These are phyloP conservation scores for Hyposoter didymator DNA, from an alignment of 2,888 invertebrate genomes.

Conservation along the genomic window DNA sequence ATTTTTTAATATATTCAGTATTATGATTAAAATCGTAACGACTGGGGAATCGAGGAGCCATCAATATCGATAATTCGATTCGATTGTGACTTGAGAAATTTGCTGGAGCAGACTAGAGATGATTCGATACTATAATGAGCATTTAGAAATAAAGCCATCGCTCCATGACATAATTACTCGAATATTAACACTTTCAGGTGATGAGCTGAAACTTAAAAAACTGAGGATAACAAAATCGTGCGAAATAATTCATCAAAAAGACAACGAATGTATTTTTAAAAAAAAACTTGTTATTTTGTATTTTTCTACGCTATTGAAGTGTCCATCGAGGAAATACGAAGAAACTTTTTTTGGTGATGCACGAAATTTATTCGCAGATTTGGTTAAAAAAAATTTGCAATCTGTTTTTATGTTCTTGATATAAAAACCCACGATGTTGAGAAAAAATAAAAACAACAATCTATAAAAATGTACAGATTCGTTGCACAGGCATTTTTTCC, in stretches of 20 bases:
- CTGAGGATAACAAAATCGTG: background rate
- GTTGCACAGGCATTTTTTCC: background rate
- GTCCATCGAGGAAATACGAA: background rate
- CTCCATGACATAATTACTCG: too few species aligned
- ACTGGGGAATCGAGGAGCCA: background rate
- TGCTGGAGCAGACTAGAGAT: too few species aligned
- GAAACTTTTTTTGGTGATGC: background rate
- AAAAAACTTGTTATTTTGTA: background rate
- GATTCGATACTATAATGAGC: too few species aligned
- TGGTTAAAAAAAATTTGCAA: background rate
- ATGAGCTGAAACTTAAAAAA: background rate
- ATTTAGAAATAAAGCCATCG: too few species aligned
- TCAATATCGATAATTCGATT: background rate
- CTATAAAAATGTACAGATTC: background rate
- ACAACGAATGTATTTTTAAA: background rate
- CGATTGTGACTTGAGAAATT: too few species aligned
- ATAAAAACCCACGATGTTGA: background rate
- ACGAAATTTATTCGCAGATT: background rate
- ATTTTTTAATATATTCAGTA: background rate
- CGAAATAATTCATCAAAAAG: background rate
- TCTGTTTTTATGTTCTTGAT: background rate
- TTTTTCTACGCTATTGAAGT: background rate
- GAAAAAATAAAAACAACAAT: background rate
- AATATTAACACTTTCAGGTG: background rate
- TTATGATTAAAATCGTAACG: background rate